A percentile compares a stretch with the other conserved stretches of the same genome.
Conservation (phyloP, 37 sponge, comb jelly and placozoan species). For the Hormiphora californensis region DNA sequence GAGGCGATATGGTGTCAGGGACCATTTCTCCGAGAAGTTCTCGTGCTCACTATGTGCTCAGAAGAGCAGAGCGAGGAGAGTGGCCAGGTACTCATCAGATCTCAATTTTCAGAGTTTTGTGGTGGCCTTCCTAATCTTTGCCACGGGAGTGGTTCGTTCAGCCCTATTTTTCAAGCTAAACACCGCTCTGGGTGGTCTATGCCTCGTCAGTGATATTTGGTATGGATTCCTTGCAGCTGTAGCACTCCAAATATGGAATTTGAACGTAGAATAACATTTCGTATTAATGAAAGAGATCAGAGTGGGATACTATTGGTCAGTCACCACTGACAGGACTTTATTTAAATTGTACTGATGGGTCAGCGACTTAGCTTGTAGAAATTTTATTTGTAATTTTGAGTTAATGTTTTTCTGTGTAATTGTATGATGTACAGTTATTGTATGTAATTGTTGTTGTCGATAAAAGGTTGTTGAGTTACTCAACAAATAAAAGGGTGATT, state of each 20-base stretch:
- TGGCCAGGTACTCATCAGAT: no score
- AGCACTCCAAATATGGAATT: not conserved
- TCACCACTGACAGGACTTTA: not conserved
- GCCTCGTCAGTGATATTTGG: constrained; percentile 3
- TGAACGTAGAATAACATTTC: no score
- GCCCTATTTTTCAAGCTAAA: not conserved
- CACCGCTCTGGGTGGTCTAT: not conserved
- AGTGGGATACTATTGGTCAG: not conserved
- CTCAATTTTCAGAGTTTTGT: not conserved
- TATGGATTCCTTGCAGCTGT: not conserved
- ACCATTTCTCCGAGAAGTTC: no score
- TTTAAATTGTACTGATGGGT: not conserved
- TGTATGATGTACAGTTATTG: not conserved
- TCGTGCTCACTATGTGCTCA: no score
- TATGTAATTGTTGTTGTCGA: not conserved
- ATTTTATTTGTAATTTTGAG: not conserved
- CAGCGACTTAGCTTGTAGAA: not conserved
- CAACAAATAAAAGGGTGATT: no score
- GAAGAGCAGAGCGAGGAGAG: no score
- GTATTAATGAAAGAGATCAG: not conserved
- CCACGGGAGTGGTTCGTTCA: not conserved
- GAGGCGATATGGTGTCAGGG: no score
- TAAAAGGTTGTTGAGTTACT: no score
- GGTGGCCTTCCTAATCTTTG: not conserved
- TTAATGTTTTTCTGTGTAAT: not conserved